Conservation (phyloP, 2,888 invertebrate genomes). For the Bruchidius siliquastri region DNA sequence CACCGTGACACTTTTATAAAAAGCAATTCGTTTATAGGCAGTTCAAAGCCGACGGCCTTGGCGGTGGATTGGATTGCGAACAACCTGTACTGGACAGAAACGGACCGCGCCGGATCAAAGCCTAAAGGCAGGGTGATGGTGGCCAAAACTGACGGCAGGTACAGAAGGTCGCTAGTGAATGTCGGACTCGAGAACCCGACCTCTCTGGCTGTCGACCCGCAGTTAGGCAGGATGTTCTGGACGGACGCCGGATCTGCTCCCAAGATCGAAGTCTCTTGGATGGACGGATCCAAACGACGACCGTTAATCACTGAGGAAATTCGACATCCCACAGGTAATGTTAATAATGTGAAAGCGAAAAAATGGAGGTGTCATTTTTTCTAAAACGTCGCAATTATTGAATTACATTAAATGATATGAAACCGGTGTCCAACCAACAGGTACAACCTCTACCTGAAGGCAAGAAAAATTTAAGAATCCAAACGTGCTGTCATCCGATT, state of each 20-base stretch:
- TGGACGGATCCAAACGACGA: constrained; percentile 89
- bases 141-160: constrained; percentile 83
- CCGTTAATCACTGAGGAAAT: constrained; percentile 76
- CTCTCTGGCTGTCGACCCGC: constrained; percentile 83
- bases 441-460: no score
- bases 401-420: no score
- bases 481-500: no score
- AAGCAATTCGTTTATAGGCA: constrained; percentile 30
- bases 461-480: no score
- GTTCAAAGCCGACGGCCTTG: constrained; percentile 79
- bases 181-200: constrained; percentile 82
- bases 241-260: constrained; percentile 86
- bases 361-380: no score
- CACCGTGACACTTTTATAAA: no score
- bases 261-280: constrained; percentile 93
- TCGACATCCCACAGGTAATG: constrained; percentile 65
- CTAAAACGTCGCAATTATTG: no score
- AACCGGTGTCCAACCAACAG: no score
- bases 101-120: constrained; percentile 68
- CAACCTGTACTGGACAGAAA: constrained; percentile 93
- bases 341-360: no score
- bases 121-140: constrained; percentile 81
- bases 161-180: constrained; percentile 73
- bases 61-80: constrained; percentile 92
- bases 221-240: constrained; percentile 86